These are phyloP conservation scores for Carabus problematicus DNA, from an alignment of 2,888 invertebrate species.

Conservation along the genomic window DNA sequence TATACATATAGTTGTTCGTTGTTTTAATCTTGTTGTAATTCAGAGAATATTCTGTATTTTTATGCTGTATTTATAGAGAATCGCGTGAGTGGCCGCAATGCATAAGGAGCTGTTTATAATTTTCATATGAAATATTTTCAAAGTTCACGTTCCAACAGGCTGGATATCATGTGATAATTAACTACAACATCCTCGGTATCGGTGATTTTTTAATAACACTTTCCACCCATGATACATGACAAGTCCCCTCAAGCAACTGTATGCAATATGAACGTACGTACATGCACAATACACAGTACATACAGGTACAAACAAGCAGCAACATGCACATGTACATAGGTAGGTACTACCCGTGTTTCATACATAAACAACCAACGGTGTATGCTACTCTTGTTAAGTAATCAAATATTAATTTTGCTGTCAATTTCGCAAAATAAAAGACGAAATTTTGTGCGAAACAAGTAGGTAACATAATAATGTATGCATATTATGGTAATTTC, in stretches of 20 bases:
- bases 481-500: no score
- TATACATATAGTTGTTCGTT: no score
- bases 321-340: no score
- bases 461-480: no score
- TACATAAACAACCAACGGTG: slow-evolving; percentile 3
- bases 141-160: slow-evolving; percentile 1
- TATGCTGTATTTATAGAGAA: background rate
- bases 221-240: slow-evolving; percentile 13
- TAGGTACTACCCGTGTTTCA: no score
- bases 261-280: no score
- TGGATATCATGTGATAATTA: slow-evolving; percentile 11
- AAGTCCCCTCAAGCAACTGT: slow-evolving; percentile 17
- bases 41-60: no score
- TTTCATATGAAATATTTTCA: slow-evolving; percentile 4
- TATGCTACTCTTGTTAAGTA: slow-evolving; percentile 14
- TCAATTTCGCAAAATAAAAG: slow-evolving; percentile 17
- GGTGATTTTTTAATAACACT: slow-evolving; percentile 21
- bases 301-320: no score
- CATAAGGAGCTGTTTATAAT: slow-evolving; percentile 9
- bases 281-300: no score
- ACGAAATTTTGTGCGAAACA: background rate
- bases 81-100: background rate
- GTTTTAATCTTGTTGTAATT: no score
- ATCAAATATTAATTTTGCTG: slow-evolving; percentile 23
- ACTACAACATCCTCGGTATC: slow-evolving; percentile 14